Conservation (phyloP, 37 sponge, comb jelly and placozoan genomes). For the Crambe crambe region DNA sequence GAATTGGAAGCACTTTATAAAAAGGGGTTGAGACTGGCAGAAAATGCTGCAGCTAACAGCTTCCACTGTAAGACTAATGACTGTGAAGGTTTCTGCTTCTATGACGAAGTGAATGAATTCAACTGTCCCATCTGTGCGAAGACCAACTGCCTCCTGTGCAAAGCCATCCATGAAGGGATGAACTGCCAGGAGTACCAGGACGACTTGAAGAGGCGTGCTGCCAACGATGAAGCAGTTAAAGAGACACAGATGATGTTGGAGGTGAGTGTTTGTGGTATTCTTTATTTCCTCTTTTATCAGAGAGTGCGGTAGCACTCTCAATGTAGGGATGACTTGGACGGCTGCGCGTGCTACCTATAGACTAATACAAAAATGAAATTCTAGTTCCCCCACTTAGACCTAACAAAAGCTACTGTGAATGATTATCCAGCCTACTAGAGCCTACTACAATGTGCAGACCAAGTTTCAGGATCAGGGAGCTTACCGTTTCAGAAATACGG, state of each 20-base stretch:
- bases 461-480: no score
- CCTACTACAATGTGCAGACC: no score
- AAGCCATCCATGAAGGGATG: constrained; percentile 91
- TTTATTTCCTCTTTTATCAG: no score
- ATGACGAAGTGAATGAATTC: constrained; percentile 88
- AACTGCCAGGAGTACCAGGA: constrained; percentile 97
- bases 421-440: no score
- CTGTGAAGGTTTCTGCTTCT: constrained; percentile 89
- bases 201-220: constrained; percentile 83
- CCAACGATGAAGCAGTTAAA: constrained; percentile 88
- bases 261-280: no score
- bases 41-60: constrained; percentile 63
- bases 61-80: constrained; percentile 85
- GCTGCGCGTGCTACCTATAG: no score
- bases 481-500: no score
- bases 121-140: constrained; percentile 67
- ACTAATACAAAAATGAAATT: no score
- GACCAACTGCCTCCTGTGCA: constrained; percentile 80
- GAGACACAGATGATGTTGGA: constrained; percentile 89
- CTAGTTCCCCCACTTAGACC: no score
- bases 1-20: constrained; percentile 52
- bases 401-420: no score
- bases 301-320: no score
- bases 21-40: constrained; percentile 75
- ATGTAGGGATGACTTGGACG: no score